Evolutionary conservation across 2,113 vertebrate species (phyloP), one percentile per base, ranked within the genome.

Genomic region (Phalacrocorax pelagicus): DNA sequence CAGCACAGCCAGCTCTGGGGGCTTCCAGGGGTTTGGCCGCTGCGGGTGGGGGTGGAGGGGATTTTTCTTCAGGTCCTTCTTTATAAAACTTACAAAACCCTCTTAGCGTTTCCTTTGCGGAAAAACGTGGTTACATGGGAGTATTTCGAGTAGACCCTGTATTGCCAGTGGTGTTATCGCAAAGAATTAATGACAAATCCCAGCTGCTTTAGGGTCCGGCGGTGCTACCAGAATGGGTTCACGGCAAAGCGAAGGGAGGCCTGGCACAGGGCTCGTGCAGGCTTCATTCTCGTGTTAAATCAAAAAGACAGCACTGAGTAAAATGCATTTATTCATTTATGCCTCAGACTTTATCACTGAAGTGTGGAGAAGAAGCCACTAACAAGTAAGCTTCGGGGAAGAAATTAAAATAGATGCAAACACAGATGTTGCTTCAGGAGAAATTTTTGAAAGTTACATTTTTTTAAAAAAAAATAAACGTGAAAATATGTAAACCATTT

Each of bases 401-500:
- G 71, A 80, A 90, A 65, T 79, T 88, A 70, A 79, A 85, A 85
- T 58, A 21, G 10, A 34, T 90, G 55, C 30, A n/a, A 73, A 57
- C 77, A 47, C 78, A 61, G 81, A 81, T 15, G 81, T 47, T 93
- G n/a, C 52, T 94, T 6, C 62, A 16, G 80, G 71, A 67, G 74
- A 36, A 22, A 20, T 9, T 36, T 47, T 26, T 40, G 42, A 17
- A 72, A 85, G 67, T 57, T 47, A 5, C 21, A 2, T 46, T 59
- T 23, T 88, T 15, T 10, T 10, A 10, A 10, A 38, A 44, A 30
- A 49, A 93, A 93, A 95, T 59, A 93, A 96, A 79, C 61, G 55
- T 85, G 88, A 94, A 86, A 94, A 92, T 80, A 81, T 70, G 82
- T 82, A 73, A 96, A 55, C 62, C n/a, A 38, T 79, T 97, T 95